Conservation (phyloP, 2,797 vertebrate species). For the Pachyuromys duprasi region DNA sequence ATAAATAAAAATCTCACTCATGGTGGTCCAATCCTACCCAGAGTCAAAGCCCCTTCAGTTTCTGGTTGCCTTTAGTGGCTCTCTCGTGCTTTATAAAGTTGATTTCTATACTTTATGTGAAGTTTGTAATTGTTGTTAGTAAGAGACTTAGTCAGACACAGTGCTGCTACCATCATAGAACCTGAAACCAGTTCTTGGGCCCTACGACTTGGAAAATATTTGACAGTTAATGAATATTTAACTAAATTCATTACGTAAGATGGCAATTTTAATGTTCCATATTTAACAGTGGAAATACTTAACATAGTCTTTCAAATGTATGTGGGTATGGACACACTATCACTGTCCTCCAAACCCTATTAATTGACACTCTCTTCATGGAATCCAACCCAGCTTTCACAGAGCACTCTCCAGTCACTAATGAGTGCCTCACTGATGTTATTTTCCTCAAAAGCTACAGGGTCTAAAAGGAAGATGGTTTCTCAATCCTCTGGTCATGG, state of each 20-base stretch:
- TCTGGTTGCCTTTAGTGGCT: not conserved
- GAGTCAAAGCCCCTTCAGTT: slow-evolving; percentile 5
- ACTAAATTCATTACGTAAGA: slow-evolving; percentile 37
- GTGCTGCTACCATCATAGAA: not conserved
- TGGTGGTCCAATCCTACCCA: not conserved
- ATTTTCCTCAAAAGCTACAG: not conserved
- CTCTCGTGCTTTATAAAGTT: slow-evolving; percentile 28
- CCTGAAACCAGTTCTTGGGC: not conserved
- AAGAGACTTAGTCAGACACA: not conserved
- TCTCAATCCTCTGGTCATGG: not conserved
- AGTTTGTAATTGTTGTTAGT: slow-evolving; percentile 7
- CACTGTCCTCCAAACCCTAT: not conserved
- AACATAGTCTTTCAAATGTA: not conserved
- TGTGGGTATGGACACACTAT: not conserved
- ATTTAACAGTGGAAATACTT: slow-evolving; percentile 24
- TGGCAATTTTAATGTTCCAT: slow-evolving; percentile 14
- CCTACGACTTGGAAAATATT: slow-evolving; percentile 22
- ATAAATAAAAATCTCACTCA: not conserved
- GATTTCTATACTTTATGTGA: slow-evolving; percentile 20
- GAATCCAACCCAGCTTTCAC: not conserved
- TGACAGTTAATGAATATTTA: not conserved
- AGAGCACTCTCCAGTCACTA: not conserved
- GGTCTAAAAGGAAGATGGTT: not conserved
- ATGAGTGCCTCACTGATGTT: not conserved
- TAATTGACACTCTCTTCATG: not conserved